phyloP scores from a whole-genome alignment of 2,797 vertebrate species.

The Chloroceryle inda region DNA sequence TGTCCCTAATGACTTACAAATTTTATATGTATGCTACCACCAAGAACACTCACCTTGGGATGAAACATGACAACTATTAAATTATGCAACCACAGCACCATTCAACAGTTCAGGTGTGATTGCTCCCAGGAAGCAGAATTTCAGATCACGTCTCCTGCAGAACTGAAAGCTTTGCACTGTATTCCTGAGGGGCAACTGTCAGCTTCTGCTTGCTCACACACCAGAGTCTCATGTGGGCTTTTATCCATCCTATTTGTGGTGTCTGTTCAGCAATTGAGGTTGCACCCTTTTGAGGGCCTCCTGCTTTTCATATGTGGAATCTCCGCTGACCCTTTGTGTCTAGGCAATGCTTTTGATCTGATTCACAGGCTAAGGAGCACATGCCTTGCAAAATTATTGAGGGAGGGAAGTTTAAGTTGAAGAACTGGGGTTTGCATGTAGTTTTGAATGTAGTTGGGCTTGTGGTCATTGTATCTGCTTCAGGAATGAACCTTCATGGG shows the following conservation, averaged over 20 bases:
- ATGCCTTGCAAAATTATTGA: conserved; percentile 29
- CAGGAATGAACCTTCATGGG: background rate
- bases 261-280: conserved; percentile 65
- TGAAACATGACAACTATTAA: conserved; percentile 44
- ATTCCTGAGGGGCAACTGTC: conserved; percentile 64
- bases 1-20: conserved; percentile 60
- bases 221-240: conserved; percentile 67
- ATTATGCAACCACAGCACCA: conserved; percentile 59
- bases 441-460: conserved; percentile 4
- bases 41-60: conserved; percentile 41
- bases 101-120: conserved; percentile 42
- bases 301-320: conserved; percentile 61
- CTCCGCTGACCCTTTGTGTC: conserved; percentile 66
- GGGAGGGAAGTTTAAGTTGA: conserved; percentile 61
- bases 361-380: conserved; percentile 39
- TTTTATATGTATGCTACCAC: conserved; percentile 6
- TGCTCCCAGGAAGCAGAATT: conserved; percentile 60
- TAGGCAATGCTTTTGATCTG: conserved; percentile 61
- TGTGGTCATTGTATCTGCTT: conserved; percentile 10
- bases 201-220: conserved; percentile 66
- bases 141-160: conserved; percentile 60
- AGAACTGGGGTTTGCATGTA: conserved; percentile 34
- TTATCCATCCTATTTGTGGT: conserved; percentile 65
- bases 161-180: conserved; percentile 53
- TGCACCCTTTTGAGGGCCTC: conserved; percentile 59